Evolutionary conservation across 2,797 vertebrate species (phyloP).

Genomic region (Sibirionetta formosa): DNA sequence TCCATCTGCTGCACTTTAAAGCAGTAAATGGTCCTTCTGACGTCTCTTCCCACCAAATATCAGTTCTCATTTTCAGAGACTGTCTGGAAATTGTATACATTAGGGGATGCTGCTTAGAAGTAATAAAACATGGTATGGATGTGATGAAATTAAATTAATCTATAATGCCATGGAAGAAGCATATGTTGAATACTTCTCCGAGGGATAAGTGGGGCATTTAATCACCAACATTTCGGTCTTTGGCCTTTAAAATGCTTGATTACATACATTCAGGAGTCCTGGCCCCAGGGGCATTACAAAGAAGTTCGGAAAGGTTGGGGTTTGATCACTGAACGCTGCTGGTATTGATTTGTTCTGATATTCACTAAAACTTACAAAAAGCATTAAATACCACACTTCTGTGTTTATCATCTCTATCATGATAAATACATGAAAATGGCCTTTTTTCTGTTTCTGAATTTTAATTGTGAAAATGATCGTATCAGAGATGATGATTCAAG

Average conservation of each 20-base stretch:
- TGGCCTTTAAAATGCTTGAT: constrained; percentile 43
- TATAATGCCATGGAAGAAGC: background rate
- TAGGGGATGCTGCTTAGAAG: background rate
- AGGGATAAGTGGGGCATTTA: background rate
- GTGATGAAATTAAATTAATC: constrained; percentile 9
- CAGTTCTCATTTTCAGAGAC: background rate
- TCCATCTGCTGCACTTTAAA: background rate
- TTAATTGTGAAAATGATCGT: background rate
- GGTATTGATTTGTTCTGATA: background rate
- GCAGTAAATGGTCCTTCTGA: background rate
- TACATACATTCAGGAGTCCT: background rate
- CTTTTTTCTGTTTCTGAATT: background rate
- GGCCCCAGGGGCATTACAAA: background rate
- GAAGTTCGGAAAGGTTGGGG: background rate
- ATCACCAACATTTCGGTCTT: constrained; percentile 16
- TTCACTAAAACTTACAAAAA: background rate
- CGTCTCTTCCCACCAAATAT: background rate
- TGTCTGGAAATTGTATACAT: background rate
- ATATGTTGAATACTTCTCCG: background rate
- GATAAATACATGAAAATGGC: background rate
- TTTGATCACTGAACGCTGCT: background rate
- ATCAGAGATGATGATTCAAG: background rate
- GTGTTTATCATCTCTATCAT: background rate
- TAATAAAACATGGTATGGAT: background rate
- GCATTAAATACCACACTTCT: accelerated